Conservation (phyloP, 2,888 invertebrate species). For the Cantharis flavilabris region DNA sequence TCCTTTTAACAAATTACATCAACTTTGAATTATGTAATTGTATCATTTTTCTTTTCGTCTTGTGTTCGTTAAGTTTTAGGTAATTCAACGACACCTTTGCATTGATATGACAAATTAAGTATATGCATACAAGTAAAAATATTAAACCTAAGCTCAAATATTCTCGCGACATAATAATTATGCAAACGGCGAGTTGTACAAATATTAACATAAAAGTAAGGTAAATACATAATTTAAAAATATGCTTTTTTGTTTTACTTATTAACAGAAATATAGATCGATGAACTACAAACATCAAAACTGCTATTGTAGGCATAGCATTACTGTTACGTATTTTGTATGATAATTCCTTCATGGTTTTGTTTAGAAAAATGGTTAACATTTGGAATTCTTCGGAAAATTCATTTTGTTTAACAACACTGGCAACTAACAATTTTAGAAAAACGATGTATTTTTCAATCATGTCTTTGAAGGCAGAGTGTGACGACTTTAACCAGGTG, state of each 20-base stretch:
- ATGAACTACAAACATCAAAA: background rate
- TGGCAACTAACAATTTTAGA: background rate
- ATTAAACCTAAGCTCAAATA: background rate
- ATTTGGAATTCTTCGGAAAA: background rate
- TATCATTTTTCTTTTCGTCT: background rate
- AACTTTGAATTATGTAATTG: background rate
- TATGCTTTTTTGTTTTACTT: background rate
- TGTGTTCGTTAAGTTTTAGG: background rate
- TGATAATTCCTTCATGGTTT: background rate
- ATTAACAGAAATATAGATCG: background rate
- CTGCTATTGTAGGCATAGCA: background rate
- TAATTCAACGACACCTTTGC: background rate
- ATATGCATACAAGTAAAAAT: background rate
- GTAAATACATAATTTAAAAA: background rate
- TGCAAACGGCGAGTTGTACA: background rate
- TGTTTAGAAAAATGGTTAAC: background rate
- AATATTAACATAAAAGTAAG: background rate
- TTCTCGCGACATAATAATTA: background rate
- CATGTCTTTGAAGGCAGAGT: constrained; percentile 41
- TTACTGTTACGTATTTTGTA: background rate
- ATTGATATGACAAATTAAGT: background rate
- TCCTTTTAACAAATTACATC: background rate
- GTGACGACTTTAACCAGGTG: constrained; percentile 47
- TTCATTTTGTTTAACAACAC: background rate
- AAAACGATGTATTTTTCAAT: constrained; percentile 41